These are phyloP conservation scores for Alentia gelatinosa DNA, from an alignment of 2,888 invertebrate species.

Conservation along the genomic window DNA sequence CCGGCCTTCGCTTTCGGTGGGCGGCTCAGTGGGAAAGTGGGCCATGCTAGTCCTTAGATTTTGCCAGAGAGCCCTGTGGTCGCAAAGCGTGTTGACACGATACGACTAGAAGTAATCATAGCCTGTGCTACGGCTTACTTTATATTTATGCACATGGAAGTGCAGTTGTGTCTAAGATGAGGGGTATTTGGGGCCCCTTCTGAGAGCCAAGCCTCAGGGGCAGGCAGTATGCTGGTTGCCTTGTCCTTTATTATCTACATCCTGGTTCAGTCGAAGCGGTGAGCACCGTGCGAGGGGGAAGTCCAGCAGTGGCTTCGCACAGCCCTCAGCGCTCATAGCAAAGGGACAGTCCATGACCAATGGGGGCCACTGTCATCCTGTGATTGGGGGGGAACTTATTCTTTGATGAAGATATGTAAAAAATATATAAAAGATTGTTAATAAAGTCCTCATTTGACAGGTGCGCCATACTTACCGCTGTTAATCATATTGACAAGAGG, in stretches of 20 bases:
- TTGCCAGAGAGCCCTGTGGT: no score
- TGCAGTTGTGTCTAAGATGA: no score
- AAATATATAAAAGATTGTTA: background rate
- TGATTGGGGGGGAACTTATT: background rate
- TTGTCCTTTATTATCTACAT: background rate
- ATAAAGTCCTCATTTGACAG: background rate
- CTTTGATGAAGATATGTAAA: background rate
- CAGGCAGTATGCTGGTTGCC: background rate
- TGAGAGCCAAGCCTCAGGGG: background rate
- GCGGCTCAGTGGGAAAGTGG: no score
- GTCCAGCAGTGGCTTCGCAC: background rate
- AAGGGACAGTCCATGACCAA: background rate
- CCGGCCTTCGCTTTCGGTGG: no score
- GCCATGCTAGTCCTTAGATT: no score
- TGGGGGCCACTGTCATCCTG: background rate
- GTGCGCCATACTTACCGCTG: slow-evolving; percentile 8
- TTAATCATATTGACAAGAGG: background rate
- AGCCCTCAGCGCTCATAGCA: background rate
- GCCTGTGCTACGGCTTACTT: no score
- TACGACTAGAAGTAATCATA: no score
- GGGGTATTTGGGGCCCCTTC: background rate
- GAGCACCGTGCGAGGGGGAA: background rate
- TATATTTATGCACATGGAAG: no score
- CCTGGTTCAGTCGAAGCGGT: background rate
- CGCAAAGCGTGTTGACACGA: no score